Base-by-base conservation (phyloP, 2,888 invertebrate genomes). In the Drosophila anceps region DNA sequence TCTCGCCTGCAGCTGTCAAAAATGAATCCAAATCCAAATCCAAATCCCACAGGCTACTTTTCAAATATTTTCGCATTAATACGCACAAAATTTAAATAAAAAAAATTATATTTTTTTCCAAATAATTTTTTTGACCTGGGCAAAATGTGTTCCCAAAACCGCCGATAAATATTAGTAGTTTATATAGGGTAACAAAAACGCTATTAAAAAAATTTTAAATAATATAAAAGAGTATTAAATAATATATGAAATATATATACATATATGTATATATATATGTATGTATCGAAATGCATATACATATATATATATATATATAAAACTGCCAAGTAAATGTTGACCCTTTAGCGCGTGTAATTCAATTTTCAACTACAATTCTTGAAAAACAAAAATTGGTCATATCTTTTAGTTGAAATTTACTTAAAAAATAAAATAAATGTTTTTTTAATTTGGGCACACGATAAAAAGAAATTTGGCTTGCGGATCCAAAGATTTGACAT, bases 131-230 rank as follows among this genome's bases (percentile, higher is more conserved):
- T 73, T 41, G 51, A 80, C 87, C 89, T 68, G 84, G 84, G 89
- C 70, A 82, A 89, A 70, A 76, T 88, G 84, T 88, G 84, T 87
- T 84, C 87, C 89, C 84, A 79, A 84, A 82, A 84, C 84, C 88
- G 89, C 89, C 89, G 88, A 89, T 84, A 86, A 89, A 87, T 89
- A 79, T 89, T 89, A 89, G 84, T 87, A 88, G 84, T 74, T 84
- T 84, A 89, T 82, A 73, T 84, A 87, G 89, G 89, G 79, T 84
- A 88, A 81, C 72, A 71, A 69, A 76, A 85, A 76, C 77, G 72
- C 66, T 69, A 75, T 62, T 58, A n/a, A 27, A 46, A 29, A 27
- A 39, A 15, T 43, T 48, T 29, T 48, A 48, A 48, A 71, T 37
- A 37, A 37, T n/a, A 68, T 59, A 55, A 80, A 55, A 44, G 59